A percentile compares a stretch with the other conserved stretches of the same genome.
phyloP scores from a whole-genome alignment of 2,888 invertebrate species.

The Sesia bembeciformis region DNA sequence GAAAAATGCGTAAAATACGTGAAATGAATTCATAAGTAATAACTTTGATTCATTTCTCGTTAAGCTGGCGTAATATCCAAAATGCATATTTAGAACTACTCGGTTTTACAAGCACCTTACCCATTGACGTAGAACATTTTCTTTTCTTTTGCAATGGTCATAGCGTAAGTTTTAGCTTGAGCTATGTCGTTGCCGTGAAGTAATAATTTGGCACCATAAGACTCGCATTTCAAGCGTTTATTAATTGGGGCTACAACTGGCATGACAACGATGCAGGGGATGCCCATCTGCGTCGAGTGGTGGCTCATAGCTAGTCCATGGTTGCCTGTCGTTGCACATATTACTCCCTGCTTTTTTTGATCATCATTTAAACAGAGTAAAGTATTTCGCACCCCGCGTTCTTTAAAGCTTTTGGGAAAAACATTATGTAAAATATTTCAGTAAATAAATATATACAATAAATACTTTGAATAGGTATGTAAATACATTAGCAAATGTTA shows the following conservation, averaged over 20 bases:
- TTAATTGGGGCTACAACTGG: slow-evolving; percentile 90
- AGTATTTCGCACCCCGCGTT: slow-evolving; percentile 91
- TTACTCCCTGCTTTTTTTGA: slow-evolving; percentile 84
- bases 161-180: slow-evolving; percentile 85
- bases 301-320: slow-evolving; percentile 87
- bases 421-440: neutral
- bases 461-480: neutral
- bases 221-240: slow-evolving; percentile 89
- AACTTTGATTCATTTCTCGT: too few species aligned
- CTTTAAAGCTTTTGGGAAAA: slow-evolving; percentile 83
- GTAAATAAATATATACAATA: neutral
- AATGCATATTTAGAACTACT: neutral
- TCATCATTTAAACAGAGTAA: slow-evolving; percentile 82
- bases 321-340: slow-evolving; percentile 93
- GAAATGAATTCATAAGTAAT: too few species aligned
- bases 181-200: slow-evolving; percentile 84
- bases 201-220: slow-evolving; percentile 86
- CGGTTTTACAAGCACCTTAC: slow-evolving; percentile 41
- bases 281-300: slow-evolving; percentile 79
- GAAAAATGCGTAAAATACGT: too few species aligned
- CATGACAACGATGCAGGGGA: slow-evolving; percentile 90
- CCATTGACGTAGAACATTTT: slow-evolving; percentile 90
- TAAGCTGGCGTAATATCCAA: neutral
- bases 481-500: too few species aligned
- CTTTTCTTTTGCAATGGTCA: slow-evolving; percentile 80